Evolutionary conservation across 2,888 invertebrate genomes (phyloP).

Genomic region (Adineta ricciae): DNA sequence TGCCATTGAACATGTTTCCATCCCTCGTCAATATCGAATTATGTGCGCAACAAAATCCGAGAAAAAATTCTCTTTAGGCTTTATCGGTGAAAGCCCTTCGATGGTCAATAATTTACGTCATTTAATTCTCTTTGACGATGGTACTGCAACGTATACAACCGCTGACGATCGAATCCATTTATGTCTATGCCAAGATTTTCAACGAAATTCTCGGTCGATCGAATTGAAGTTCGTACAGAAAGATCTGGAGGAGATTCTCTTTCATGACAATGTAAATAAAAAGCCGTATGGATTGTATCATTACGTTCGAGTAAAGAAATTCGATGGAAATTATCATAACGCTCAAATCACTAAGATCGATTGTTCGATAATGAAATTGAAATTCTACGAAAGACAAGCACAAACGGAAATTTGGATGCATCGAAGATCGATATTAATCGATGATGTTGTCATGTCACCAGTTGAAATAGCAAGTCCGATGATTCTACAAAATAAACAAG

Average conservation of each 20-base stretch:
- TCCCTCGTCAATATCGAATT: not conserved
- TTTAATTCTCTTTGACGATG: not conserved
- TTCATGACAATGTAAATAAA: not conserved
- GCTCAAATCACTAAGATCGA: not conserved
- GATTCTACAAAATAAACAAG: not conserved
- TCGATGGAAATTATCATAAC: constrained; percentile 2
- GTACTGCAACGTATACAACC: not conserved
- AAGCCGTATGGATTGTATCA: not conserved
- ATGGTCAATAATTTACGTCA: not conserved
- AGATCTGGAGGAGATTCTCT: not conserved
- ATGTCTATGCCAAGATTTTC: not conserved
- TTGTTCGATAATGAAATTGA: constrained; percentile 11
- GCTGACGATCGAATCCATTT: not conserved
- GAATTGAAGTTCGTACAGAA: not conserved
- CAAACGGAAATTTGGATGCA: constrained; percentile 13
- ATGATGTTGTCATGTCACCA: not conserved
- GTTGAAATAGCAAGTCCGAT: not conserved
- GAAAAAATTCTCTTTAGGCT: not conserved
- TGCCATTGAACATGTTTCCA: not conserved
- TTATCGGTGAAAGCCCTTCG: not conserved
- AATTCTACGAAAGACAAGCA: constrained; percentile 10
- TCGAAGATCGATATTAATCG: not conserved
- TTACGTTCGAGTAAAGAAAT: not conserved
- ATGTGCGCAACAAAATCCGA: not conserved
- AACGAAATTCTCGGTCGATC: not conserved